Evolutionary conservation across 2,113 vertebrate genomes (phyloP), one percentile per base, ranked within the genome.

Genomic region (Syngnathus floridae): DNA sequence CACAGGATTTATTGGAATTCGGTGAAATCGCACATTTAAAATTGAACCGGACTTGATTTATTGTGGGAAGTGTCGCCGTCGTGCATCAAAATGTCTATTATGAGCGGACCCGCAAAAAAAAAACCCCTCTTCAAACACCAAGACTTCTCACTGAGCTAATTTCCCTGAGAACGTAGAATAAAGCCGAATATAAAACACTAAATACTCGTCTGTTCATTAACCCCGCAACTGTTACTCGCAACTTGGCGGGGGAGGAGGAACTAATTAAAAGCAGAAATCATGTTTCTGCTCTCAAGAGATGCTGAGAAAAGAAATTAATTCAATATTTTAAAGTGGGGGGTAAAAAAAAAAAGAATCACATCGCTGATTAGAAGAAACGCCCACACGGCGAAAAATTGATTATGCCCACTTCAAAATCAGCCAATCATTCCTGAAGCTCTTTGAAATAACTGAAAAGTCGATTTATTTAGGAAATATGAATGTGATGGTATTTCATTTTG

Each of bases 191-290:
- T 21, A 21, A 60, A 21, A 17, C 36, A 8, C 41, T 40, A 68
- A 2, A 13, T 46, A 49, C 62, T 71, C 40, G 57, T 72, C 54
- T 64, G 52, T 58, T 78, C 60, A 66, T 74, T 71, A 79, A 76
- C 71, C 63, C 46, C 19, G 60, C 62, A 21, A 69, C 21, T 65
- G 68, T 67, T 67, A 45, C 63, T 76, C 58, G 22, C 22, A 57
- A 45, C 64, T 14, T 45, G 21, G 38, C 4, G 67, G n/a, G 14
- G 17, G 16, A 12, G 52, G 49, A 67, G 36, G n/a, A 57, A 54
- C 68, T 74, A 77, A 78, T 77, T 74, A 76, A 72, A 65, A 62
- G 67, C 26, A 64, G 36, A 70, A 67, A 75, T 72, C 49, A 13
- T 69, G 54, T 60, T 65, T 8, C 5, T 62, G 13, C 38, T 64